Evolutionary conservation across 2,797 vertebrate species (phyloP).

Genomic region (Spinibarbus caldwelli): DNA sequence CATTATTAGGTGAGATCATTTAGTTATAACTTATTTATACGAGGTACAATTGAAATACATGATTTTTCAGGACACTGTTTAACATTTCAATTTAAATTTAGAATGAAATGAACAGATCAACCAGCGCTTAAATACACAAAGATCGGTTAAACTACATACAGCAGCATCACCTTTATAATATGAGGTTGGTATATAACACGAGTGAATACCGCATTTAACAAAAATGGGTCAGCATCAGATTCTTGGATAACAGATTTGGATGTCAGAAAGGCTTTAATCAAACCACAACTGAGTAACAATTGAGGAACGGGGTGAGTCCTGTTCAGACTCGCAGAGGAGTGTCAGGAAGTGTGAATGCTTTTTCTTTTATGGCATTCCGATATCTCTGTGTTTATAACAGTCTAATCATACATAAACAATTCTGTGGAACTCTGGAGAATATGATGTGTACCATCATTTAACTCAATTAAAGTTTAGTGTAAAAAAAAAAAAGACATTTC

Average conservation of each 20-base stretch:
- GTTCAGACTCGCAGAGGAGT: constrained; percentile 23
- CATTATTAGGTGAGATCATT: neutral
- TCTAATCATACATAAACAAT: neutral
- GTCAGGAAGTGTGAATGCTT: neutral
- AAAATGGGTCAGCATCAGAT: neutral
- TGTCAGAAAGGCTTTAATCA: constrained; percentile 1
- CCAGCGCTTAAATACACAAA: neutral
- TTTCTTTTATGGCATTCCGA: constrained; percentile 12
- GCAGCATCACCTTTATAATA: neutral
- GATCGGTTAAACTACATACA: neutral
- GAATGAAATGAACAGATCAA: neutral
- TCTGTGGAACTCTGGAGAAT: neutral
- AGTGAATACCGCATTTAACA: neutral
- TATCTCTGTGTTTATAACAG: constrained; percentile 22
- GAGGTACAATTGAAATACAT: neutral
- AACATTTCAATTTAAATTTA: neutral
- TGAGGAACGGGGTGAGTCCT: constrained; percentile 18
- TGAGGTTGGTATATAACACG: no score
- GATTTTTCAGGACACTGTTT: neutral
- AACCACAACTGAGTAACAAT: neutral
- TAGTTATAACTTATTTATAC: neutral
- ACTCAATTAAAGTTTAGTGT: neutral
- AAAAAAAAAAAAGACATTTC: neutral
- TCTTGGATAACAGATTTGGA: neutral
- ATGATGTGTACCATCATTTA: neutral